Base-by-base conservation (phyloP, 1,140 invertebrate species). In the Leptonema lineaticorne region DNA sequence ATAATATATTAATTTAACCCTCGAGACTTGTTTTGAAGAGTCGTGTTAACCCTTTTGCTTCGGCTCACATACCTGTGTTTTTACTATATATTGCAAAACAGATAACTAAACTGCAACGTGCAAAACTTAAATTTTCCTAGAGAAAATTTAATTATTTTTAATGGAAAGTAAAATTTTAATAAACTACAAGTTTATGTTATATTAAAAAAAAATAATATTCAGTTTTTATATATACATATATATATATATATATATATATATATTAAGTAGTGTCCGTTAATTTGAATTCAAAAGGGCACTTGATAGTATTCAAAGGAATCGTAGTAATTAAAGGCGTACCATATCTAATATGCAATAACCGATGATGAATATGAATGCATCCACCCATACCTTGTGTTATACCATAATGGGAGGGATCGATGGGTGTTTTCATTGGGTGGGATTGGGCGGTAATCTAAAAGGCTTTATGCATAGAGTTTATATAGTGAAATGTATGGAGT, bases 361-460 rank as follows among this genome's bases (percentile, higher is more conserved):
- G 37, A 33, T 70, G 60, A 67, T 67, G 69, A 67, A 67, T 63
- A 70, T 59, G 60, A 57, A 67, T 64, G 60, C 53, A 58, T 29
- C n/a, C 26, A 41, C 29, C 30, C 59, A n/a, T n/a, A 7, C 14
- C 22, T n/a, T n/a, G n/a, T n/a, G n/a, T n/a, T n/a, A n/a, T n/a
- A 41, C 37, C 16, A 59, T 18, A 26, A 18, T 33, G 29, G 56
- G 28, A 26, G 56, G 33, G 26, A 5, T 7, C 59, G 5, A 11
- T 2, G 37, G 62, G 29, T 14, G 14, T 6, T 26, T 56, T 53
- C 9, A 9, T 37, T 14, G 28, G 56, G 29, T 28, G 56, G 58
- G 37, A 20, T 53, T 22, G 20, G n/a, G 22, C 11, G 22, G 48
- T 18, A 20, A 37, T 62, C 58, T 24, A 30, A 62, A 62, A 30